Evolutionary conservation across 2,113 vertebrate genomes (phyloP).

Genomic region (Megaceryle maxima): DNA sequence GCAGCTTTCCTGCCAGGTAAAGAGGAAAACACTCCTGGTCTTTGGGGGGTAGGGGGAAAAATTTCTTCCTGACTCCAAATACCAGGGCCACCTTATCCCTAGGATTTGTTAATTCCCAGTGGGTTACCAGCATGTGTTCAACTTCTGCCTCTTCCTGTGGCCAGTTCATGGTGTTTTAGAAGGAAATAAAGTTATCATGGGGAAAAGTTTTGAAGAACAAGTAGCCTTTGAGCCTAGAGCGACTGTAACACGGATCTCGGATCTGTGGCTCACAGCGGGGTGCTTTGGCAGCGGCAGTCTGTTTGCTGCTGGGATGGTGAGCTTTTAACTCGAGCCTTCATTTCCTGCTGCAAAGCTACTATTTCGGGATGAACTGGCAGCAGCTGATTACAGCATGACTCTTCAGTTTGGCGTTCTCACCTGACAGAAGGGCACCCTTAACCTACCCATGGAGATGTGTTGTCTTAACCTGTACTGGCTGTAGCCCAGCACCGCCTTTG

Average conservation of each 20-base stretch:
- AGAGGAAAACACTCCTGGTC: neutral
- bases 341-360: neutral
- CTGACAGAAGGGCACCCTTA: neutral
- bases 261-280: neutral
- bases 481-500: too few relatives aligned
- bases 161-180: neutral
- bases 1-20: neutral
- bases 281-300: neutral
- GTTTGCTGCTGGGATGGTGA: neutral
- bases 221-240: too few relatives aligned
- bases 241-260: neutral
- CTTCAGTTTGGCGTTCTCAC: neutral
- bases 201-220: too few relatives aligned
- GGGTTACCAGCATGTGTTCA: neutral
- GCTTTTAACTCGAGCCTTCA: neutral
- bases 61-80: neutral
- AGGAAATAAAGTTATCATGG: neutral
- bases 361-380: neutral
- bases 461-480: neutral
- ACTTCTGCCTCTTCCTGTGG: neutral
- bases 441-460: neutral
- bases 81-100: neutral
- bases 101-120: rapidly evolving
- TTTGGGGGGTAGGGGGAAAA: neutral
- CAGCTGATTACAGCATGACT: neutral